phyloP scores from a whole-genome alignment of 2,888 invertebrate genomes.

The Nowickia ferox region DNA sequence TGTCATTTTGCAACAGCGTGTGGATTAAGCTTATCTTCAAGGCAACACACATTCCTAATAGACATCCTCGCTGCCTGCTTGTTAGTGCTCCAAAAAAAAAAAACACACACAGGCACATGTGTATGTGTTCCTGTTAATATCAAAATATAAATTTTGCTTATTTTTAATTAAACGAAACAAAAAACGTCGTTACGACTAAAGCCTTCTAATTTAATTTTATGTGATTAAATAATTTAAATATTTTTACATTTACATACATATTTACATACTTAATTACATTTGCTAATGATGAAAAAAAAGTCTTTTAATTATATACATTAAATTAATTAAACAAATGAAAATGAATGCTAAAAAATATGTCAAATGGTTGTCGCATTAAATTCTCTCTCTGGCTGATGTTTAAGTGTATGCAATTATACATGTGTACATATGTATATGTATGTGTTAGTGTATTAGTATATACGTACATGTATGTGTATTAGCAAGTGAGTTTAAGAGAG shows the following conservation, averaged over 20 bases:
- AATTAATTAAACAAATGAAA: slow-evolving; percentile 43
- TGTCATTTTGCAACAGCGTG: too few species aligned
- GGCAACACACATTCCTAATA: too few species aligned
- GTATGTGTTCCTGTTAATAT: too few species aligned
- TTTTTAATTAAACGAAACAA: too few species aligned
- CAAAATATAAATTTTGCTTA: too few species aligned
- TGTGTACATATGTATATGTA: too few species aligned
- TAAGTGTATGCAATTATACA: not conserved
- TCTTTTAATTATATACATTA: slow-evolving; percentile 30
- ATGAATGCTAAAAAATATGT: not conserved
- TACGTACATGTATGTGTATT: not conserved
- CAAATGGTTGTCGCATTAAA: not conserved
- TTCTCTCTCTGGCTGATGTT: not conserved
- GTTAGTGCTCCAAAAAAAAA: too few species aligned
- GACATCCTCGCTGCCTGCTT: too few species aligned
- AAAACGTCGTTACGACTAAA: too few species aligned
- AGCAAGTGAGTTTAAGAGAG: slow-evolving; percentile 39
- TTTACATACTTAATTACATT: slow-evolving; percentile 40
- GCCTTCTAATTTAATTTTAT: too few species aligned
- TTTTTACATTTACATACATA: not conserved
- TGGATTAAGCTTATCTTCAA: too few species aligned
- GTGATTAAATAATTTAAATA: not conserved
- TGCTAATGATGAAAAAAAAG: slow-evolving; percentile 40
- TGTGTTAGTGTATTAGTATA: not conserved
- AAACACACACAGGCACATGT: too few species aligned